These are phyloP conservation scores for Pachyramphus minor DNA, from an alignment of 2,113 vertebrate species.

Conservation along the genomic window DNA sequence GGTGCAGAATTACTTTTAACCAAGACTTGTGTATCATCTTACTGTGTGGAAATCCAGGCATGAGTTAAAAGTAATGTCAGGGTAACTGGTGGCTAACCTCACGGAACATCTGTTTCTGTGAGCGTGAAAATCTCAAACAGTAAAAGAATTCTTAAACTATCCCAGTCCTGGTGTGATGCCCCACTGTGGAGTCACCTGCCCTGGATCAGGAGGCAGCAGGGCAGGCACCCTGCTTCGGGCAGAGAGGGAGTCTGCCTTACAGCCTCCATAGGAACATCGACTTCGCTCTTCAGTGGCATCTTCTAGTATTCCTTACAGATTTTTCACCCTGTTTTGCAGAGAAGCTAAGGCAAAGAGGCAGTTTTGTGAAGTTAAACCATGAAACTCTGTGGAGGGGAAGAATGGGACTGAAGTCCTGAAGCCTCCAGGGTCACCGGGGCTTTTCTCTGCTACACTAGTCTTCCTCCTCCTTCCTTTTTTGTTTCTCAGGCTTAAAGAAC, in stretches of 20 bases:
- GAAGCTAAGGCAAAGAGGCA: background rate
- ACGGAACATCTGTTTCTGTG: background rate
- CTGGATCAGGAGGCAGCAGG: background rate
- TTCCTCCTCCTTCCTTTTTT: background rate
- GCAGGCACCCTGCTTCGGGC: background rate
- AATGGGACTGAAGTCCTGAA: fast-evolving
- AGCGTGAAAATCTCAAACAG: background rate
- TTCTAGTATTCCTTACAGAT: background rate
- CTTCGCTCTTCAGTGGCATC: background rate
- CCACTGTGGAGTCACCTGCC: fast-evolving
- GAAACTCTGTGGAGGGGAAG: background rate
- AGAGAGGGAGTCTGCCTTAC: background rate
- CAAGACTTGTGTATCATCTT: background rate
- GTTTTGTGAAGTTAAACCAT: background rate
- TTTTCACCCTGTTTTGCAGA: background rate
- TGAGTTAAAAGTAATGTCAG: background rate
- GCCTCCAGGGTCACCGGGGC: background rate
- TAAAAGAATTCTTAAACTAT: background rate
- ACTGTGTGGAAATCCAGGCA: background rate
- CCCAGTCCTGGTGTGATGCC: background rate
- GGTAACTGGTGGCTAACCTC: background rate
- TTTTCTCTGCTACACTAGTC: background rate
- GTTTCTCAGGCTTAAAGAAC: background rate
- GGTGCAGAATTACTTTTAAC: background rate
- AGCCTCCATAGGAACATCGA: background rate